These are phyloP conservation scores for Melinopterus prodromus DNA, from an alignment of 2,888 invertebrate genomes.

Conservation along the genomic window DNA sequence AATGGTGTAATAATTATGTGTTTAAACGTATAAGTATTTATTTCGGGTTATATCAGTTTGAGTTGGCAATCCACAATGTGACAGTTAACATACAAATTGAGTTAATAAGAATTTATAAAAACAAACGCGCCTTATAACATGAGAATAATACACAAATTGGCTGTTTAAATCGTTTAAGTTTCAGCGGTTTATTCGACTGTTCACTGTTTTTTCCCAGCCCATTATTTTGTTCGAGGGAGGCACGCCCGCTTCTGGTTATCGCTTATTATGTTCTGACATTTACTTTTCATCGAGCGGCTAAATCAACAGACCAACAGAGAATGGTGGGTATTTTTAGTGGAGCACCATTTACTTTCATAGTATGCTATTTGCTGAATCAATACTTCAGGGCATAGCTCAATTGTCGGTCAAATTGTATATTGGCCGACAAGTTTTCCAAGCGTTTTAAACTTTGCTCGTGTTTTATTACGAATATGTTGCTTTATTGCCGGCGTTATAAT, in stretches of 20 bases:
- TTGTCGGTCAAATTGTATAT: neutral
- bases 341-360: neutral
- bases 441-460: no score
- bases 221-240: neutral
- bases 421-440: no score
- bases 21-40: no score
- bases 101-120: no score
- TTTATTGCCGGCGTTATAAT: no score
- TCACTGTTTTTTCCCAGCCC: neutral
- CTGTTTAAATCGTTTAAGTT: neutral
- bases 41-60: no score
- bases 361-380: neutral
- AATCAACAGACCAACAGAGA: neutral
- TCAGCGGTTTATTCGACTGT: neutral
- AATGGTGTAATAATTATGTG: no score
- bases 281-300: neutral
- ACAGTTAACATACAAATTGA: no score
- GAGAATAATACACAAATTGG: no score
- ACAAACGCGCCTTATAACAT: no score
- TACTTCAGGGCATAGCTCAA: neutral
- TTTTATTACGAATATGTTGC: no score
- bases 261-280: neutral
- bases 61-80: no score
- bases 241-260: neutral
- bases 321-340: neutral